Evolutionary conservation across 2,113 vertebrate species (phyloP).

Genomic region (Poeciliopsis turrubarensis): DNA sequence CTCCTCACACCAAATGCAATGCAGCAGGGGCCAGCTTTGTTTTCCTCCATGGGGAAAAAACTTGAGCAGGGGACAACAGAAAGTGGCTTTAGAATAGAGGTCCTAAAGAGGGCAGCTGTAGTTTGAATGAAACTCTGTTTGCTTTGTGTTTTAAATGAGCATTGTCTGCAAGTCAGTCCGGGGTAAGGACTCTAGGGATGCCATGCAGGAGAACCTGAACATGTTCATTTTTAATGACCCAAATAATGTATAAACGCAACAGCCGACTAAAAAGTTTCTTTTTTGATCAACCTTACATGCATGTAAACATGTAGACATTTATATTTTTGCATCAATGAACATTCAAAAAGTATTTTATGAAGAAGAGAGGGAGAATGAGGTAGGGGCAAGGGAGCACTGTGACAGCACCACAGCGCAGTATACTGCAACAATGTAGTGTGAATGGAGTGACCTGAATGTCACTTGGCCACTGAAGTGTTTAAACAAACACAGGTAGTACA

Average conservation of each 20-base stretch:
- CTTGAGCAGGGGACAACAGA: conserved; percentile 85
- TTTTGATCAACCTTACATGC: too few species aligned
- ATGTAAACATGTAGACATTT: too few species aligned
- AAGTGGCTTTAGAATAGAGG: conserved; percentile 87
- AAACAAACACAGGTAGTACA: too few species aligned
- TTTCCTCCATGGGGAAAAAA: conserved; percentile 88
- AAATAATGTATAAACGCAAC: not conserved
- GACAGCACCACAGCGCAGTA: too few species aligned
- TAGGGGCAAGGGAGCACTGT: too few species aligned
- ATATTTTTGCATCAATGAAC: too few species aligned
- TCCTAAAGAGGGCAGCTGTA: conserved; percentile 97
- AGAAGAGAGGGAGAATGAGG: too few species aligned
- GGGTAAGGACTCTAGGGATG: conserved; percentile 41
- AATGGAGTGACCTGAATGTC: too few species aligned
- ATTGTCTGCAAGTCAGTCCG: conserved; percentile 87
- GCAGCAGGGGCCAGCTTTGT: conserved; percentile 85
- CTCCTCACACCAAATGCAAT: conserved; percentile 87
- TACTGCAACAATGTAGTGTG: too few species aligned
- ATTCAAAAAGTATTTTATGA: too few species aligned
- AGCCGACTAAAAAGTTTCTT: too few species aligned
- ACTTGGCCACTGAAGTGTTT: too few species aligned
- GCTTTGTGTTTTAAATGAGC: conserved; percentile 99
- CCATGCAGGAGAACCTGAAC: conserved; percentile 1
- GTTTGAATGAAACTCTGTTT: conserved; percentile 92
- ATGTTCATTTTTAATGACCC: not conserved